Evolutionary conservation across 2,888 invertebrate species (phyloP).

Genomic region (Antheraea yamamai): DNA sequence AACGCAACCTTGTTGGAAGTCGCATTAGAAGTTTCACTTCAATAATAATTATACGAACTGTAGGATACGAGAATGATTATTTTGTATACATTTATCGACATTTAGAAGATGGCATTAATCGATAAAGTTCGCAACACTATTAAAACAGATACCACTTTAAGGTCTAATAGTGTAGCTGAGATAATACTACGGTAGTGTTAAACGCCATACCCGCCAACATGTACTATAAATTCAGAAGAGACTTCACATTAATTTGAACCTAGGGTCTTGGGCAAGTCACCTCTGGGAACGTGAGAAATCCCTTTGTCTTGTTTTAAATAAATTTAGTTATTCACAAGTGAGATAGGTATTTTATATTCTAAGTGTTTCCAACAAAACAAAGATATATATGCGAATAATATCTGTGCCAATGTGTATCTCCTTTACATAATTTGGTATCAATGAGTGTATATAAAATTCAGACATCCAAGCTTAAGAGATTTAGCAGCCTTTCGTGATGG

Average conservation of each 20-base stretch:
- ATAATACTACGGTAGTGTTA: constrained; percentile 43
- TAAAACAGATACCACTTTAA: constrained; percentile 22
- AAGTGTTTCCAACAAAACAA: not conserved
- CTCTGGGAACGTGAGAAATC: constrained; percentile 14
- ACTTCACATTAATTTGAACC: constrained; percentile 41
- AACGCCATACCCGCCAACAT: constrained; percentile 54
- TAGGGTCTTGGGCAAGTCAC: constrained; percentile 27
- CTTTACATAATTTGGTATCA: no score
- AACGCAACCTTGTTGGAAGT: no score
- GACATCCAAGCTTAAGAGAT: no score
- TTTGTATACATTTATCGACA: not conserved
- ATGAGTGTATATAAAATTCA: no score
- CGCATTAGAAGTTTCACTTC: no score
- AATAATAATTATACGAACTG: not conserved
- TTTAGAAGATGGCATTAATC: constrained; percentile 22
- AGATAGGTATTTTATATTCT: not conserved
- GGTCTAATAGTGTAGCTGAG: constrained; percentile 21
- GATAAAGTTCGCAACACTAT: constrained; percentile 39
- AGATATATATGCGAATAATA: not conserved
- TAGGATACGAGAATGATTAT: not conserved
- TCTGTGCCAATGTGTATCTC: no score
- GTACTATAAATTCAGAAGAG: constrained; percentile 52
- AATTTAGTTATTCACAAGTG: not conserved
- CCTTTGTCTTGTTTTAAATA: not conserved
- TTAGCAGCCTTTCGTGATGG: not conserved